Evolutionary conservation across 2,888 invertebrate genomes (phyloP).

Genomic region (Gymnocheta viridis): DNA sequence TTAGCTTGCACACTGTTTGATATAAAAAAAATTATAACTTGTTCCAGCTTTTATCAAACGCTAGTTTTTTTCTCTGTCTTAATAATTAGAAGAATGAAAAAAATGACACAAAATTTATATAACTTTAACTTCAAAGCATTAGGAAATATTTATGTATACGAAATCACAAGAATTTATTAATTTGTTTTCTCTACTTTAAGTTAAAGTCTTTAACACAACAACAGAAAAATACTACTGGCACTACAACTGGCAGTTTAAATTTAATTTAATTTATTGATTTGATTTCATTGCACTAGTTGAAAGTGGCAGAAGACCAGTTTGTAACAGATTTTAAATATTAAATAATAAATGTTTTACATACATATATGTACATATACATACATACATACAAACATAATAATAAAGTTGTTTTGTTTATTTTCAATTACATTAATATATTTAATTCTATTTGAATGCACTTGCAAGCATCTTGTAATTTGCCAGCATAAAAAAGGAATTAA

Average conservation of each 20-base stretch:
- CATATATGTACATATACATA: neutral
- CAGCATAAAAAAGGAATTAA: conserved; percentile 16
- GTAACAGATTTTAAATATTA: neutral
- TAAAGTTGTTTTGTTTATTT: neutral
- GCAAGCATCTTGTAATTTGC: neutral
- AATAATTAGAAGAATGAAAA: neutral
- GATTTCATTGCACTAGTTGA: neutral
- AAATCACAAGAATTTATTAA: too few relatives aligned
- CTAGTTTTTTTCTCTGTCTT: neutral
- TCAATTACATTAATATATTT: neutral
- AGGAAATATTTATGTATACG: too few relatives aligned
- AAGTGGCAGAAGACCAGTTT: conserved; percentile 7
- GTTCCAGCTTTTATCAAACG: neutral
- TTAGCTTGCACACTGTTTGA: neutral
- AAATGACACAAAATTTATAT: too few relatives aligned
- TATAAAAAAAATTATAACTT: neutral
- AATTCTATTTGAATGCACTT: neutral
- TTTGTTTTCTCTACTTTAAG: too few relatives aligned
- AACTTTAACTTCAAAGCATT: too few relatives aligned
- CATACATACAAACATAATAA: too few relatives aligned
- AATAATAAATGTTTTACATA: neutral
- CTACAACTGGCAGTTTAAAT: conserved; percentile 18
- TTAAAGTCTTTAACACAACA: neutral
- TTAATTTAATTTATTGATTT: neutral
- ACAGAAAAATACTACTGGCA: neutral